Base-by-base conservation (phyloP, 2,113 vertebrate species). In the Limnothrissa miodon region DNA sequence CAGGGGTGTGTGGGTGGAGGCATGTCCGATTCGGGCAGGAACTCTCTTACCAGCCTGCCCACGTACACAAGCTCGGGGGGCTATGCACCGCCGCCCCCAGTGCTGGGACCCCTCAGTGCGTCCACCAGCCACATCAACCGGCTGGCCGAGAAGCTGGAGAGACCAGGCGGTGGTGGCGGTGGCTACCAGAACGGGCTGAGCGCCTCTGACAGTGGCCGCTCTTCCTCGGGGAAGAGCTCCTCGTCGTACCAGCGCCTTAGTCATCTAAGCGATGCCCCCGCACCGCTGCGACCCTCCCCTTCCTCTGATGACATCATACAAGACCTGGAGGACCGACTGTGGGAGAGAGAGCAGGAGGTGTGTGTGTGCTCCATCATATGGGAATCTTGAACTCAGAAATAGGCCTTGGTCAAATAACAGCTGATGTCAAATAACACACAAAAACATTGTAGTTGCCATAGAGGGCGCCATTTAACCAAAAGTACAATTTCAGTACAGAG, bases 121-220 rank as follows among this genome's bases (percentile, higher is more conserved):
- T 97, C 96, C 86, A 97, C 96, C 0, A 97, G 96, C 88, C 96
- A 97, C 93, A 97, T 97, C 90, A 97, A 97, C 92, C 95, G 95
- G 79, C 96, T 97, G 0, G 96, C 96, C 80, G 89, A 90, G 83
- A 89, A 89, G 33, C 56, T 87, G n/a, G 88, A 92, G 51, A 86
- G 89, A 13, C 88, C 90, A 0, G 86, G 89, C 4, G 59, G 21
- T 25, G 56, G 21, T 25, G 56, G 21, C 56, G 19, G 56, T 21
- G 56, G 25, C 74, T 87, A 90, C 84, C 89, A 97, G 87, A 96
- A 96, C 9, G 96, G 96, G 83, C 93, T 96, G 90, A 95, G 94
- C 81, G 93, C 95, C 85, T 97, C 96, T n/a, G 96, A 97, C 90
- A 96, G 96, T 1, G 96, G 96, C 80, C 93, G 95, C 82, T 96